phyloP scores from a whole-genome alignment of 2,797 vertebrate species.

The Gymnoscopelus microlampas region DNA sequence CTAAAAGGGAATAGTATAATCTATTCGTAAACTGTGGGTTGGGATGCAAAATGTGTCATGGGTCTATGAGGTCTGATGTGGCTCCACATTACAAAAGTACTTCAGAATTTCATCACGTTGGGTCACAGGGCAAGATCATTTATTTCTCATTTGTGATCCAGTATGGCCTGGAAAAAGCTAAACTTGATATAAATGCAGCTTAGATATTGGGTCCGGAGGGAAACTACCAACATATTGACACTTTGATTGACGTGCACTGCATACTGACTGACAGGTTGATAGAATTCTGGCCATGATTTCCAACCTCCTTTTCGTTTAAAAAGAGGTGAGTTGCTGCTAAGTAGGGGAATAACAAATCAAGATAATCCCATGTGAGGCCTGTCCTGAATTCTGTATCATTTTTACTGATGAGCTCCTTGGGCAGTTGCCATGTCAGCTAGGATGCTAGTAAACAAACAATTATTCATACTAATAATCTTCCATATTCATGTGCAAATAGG shows the following conservation, averaged over 20 bases:
- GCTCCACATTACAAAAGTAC: too few relatives aligned
- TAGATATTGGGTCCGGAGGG: conserved; percentile 32
- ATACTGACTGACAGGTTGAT: conserved; percentile 57
- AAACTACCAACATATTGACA: conserved; percentile 29
- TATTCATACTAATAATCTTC: conserved; percentile 85
- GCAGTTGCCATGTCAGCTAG: conserved; percentile 76
- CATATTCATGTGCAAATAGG: conserved; percentile 81
- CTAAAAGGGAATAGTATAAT: background rate
- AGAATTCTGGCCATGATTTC: conserved; percentile 55
- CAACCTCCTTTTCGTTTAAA: conserved; percentile 38
- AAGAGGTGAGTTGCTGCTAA: conserved; percentile 70
- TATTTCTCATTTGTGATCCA: conserved; percentile 8
- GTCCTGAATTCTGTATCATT: conserved; percentile 80
- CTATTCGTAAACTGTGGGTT: conserved; percentile 5
- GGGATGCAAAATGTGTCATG: background rate
- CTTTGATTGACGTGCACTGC: conserved; percentile 65
- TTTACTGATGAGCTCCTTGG: conserved; percentile 82
- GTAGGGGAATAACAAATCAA: conserved; percentile 72
- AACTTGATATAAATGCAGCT: conserved; percentile 17
- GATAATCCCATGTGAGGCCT: conserved; percentile 78
- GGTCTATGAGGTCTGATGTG: background rate
- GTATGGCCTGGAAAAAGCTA: conserved; percentile 15
- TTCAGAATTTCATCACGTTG: background rate
- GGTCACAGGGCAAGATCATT: background rate
- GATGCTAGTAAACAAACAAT: conserved; percentile 85